These are phyloP conservation scores for Pedionomus torquatus DNA, from an alignment of 2,113 vertebrate genomes.

Conservation along the genomic window DNA sequence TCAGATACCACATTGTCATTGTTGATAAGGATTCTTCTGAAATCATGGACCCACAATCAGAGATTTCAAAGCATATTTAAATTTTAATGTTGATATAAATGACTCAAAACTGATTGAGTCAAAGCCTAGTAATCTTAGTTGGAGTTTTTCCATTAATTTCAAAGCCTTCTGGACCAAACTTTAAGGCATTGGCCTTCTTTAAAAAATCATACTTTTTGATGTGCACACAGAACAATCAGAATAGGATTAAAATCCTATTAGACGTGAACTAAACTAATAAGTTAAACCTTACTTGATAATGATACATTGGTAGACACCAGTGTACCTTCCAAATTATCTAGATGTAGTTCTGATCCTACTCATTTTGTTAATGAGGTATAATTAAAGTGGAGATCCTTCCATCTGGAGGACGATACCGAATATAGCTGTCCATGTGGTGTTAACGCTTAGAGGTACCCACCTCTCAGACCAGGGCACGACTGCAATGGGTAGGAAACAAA, in stretches of 20 bases:
- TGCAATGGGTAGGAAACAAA: background rate
- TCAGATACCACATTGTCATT: background rate
- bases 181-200: background rate
- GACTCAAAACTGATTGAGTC: background rate
- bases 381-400: background rate
- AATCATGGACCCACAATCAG: background rate
- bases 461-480: background rate
- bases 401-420: background rate
- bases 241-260: slow-evolving; percentile 49
- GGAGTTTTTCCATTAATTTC: slow-evolving; percentile 8
- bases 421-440: background rate
- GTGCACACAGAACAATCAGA: slow-evolving; percentile 14
- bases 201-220: background rate
- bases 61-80: background rate
- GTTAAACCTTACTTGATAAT: background rate
- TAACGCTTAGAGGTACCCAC: background rate
- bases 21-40: background rate
- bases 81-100: background rate
- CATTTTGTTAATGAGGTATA: background rate
- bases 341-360: background rate
- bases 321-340: background rate
- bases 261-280: background rate
- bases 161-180: background rate
- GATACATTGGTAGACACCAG: background rate
- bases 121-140: background rate